Conservation (phyloP, 2,797 vertebrate species). For the Cetoscarus ocellatus region DNA sequence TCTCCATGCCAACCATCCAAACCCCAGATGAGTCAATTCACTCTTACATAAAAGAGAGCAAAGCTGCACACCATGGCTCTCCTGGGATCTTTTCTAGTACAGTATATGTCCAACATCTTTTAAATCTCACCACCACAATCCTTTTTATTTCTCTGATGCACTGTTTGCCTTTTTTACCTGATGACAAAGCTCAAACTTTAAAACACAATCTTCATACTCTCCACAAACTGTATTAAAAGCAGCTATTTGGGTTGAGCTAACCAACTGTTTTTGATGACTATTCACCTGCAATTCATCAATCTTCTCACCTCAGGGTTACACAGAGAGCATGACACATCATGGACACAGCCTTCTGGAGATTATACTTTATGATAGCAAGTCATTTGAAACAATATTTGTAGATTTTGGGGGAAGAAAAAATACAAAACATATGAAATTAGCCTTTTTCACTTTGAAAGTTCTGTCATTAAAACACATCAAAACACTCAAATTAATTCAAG, state of each 20-base stretch:
- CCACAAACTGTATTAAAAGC: background rate
- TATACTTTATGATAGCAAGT: no score
- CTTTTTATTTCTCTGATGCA: background rate
- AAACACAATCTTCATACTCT: background rate
- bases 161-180: background rate
- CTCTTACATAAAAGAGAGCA: background rate
- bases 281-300: background rate
- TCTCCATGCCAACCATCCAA: background rate
- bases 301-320: no score
- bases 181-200: background rate
- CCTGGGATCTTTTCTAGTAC: background rate
- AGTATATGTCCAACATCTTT: background rate
- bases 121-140: background rate
- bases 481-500: no score
- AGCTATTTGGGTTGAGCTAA: no score
- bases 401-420: no score
- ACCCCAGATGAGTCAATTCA: background rate
- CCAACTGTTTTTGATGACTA: no score
- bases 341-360: no score
- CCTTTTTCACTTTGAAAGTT: no score
- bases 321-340: background rate
- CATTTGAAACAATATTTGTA: no score
- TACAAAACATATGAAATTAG: no score
- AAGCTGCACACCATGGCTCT: background rate
- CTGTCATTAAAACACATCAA: no score